Evolutionary conservation across 2,797 vertebrate species (phyloP).

Genomic region (Phrynocephalus vlangalii): DNA sequence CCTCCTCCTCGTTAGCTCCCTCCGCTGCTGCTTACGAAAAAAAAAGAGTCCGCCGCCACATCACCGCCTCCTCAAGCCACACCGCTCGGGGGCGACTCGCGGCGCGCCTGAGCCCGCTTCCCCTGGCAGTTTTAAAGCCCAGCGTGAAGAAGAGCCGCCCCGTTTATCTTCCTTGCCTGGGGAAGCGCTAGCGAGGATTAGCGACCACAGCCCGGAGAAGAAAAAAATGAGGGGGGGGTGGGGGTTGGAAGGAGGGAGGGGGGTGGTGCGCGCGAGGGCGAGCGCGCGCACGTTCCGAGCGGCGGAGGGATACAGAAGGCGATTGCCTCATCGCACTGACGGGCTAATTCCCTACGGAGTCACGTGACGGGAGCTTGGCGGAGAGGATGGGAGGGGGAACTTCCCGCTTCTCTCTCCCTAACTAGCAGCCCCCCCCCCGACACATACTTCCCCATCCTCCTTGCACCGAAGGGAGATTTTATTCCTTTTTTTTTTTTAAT

Average conservation of each 20-base stretch:
- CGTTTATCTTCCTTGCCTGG: neutral
- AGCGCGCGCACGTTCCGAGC: neutral
- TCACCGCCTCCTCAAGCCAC: constrained; percentile 52
- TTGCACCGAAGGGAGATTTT: no score
- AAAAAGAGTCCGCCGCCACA: constrained; percentile 61
- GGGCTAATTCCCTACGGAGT: constrained; percentile 68
- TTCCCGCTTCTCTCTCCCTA: neutral
- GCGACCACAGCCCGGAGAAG: neutral
- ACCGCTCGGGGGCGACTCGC: no score
- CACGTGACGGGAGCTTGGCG: constrained; percentile 55
- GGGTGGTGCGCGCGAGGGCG: no score
- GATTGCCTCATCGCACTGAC: constrained; percentile 28
- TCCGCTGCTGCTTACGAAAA: constrained; percentile 33
- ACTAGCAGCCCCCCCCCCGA: no score
- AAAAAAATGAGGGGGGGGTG: neutral
- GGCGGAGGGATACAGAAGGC: constrained; percentile 65
- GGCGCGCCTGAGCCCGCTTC: neutral
- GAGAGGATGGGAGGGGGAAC: neutral
- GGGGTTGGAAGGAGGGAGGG: neutral
- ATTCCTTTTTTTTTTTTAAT: no score
- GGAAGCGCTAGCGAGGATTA: neutral
- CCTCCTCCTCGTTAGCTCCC: neutral
- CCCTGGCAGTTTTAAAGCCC: neutral
- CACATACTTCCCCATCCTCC: no score
- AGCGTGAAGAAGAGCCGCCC: neutral